These are phyloP conservation scores for Nycticryphes semicollaris DNA, from an alignment of 2,113 vertebrate species.

Conservation along the genomic window DNA sequence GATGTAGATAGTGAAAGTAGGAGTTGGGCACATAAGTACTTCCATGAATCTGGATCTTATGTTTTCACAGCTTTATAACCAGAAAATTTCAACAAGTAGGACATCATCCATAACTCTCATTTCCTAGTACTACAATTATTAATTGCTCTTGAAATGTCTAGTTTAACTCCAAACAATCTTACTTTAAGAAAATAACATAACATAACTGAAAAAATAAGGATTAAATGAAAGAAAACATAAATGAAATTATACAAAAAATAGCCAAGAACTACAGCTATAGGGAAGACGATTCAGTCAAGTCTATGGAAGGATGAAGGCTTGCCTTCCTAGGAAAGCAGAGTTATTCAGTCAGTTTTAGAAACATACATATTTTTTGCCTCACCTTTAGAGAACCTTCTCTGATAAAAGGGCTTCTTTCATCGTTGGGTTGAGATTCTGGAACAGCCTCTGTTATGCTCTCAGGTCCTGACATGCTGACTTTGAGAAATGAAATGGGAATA, in stretches of 20 bases:
- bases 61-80: background rate
- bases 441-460: background rate
- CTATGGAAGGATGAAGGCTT: background rate
- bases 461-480: background rate
- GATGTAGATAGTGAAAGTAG: background rate
- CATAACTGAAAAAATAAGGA: background rate
- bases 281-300: background rate
- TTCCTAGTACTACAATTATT: background rate
- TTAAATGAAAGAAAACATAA: background rate
- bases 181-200: background rate
- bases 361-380: background rate
- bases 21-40: background rate
- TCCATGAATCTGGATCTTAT: background rate
- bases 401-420: slow-evolving; percentile 55
- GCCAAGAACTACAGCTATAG: background rate
- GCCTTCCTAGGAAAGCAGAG: background rate
- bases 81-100: background rate
- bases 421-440: background rate
- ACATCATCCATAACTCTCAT: background rate
- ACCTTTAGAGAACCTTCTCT: slow-evolving; percentile 82
- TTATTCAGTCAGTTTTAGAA: background rate
- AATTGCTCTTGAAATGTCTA: background rate
- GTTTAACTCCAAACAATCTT: background rate
- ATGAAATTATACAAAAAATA: background rate
- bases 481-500: slow-evolving; percentile 9